A percentile compares a stretch with the other conserved stretches of the same genome.
These are phyloP conservation scores for Strongylocentrotus purpuratus DNA, from an alignment of 35 echinoderm and acorn worm genomes.

Conservation along the genomic window DNA sequence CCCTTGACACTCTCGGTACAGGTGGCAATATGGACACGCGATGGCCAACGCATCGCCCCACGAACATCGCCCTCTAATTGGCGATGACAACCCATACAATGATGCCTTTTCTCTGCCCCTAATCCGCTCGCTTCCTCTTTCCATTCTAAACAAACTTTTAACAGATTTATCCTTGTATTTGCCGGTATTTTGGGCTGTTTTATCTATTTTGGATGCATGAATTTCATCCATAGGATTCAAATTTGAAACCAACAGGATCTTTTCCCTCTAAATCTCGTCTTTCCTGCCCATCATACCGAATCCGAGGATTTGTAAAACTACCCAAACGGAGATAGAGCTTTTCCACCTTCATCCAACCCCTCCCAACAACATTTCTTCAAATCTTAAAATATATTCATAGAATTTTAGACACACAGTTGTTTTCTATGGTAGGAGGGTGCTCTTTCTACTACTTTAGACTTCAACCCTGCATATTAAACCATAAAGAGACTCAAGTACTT, in stretches of 20 bases:
- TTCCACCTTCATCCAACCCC: not conserved
- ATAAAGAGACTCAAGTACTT: too few species aligned
- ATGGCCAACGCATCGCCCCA: not conserved
- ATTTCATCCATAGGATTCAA: not conserved
- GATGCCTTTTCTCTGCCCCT: conserved; percentile 15
- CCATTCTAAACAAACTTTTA: conserved; percentile 6
- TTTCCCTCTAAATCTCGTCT: not conserved
- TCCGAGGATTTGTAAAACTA: not conserved
- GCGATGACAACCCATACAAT: conserved; percentile 35
- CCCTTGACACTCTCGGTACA: not conserved
- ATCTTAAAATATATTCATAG: not conserved
- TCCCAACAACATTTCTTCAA: not conserved
- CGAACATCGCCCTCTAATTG: conserved; percentile 23
- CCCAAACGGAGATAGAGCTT: not conserved
- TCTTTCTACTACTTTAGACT: not conserved
- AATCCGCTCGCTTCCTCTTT: conserved; percentile 29
- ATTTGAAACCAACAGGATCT: not conserved
- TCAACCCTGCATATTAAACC: not conserved
- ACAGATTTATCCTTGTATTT: conserved; percentile 11
- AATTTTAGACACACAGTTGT: not conserved
- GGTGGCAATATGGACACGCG: conserved; percentile 1
- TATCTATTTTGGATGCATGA: not conserved
- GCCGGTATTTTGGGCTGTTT: not conserved
- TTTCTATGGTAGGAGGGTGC: not conserved
- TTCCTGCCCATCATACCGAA: not conserved